A percentile compares a stretch with the other conserved stretches of the same genome.
Conservation (phyloP, 2,113 vertebrate genomes). For the Microcebus murinus region DNA sequence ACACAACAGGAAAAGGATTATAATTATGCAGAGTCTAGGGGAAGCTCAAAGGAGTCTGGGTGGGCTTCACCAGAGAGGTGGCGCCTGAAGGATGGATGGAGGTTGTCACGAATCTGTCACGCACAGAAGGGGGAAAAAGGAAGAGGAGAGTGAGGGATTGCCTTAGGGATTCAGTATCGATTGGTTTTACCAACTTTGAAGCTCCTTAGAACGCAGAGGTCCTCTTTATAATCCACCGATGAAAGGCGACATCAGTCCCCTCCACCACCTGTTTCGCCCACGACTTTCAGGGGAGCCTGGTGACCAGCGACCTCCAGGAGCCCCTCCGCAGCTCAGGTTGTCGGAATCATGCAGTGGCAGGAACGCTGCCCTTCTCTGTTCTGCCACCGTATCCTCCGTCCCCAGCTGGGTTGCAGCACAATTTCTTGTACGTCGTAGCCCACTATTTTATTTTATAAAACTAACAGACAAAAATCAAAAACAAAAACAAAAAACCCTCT, state of each 20-base stretch:
- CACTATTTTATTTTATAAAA: not conserved
- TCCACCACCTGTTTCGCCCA: accelerated
- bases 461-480: not conserved
- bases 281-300: not conserved
- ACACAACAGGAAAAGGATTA: not conserved
- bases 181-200: not conserved
- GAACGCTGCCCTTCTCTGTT: accelerated
- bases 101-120: not conserved
- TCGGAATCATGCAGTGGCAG: not conserved
- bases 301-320: not conserved
- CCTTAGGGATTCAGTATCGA: not conserved
- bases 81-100: not conserved
- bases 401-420: accelerated
- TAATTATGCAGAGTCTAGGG: not conserved
- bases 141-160: not conserved
- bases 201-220: not conserved
- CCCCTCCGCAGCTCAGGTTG: not conserved
- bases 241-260: not conserved
- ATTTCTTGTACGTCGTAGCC: not conserved
- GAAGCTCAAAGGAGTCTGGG: not conserved
- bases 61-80: not conserved
- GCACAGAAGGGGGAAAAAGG: not conserved
- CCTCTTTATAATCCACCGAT: not conserved
- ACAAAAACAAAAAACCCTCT: not conserved
- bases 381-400: not conserved